Percentiles rank a stretch among this genome's conserved stretches.
Conservation (phyloP, 2,113 vertebrate genomes). For the Petrocephalus zakoni region DNA sequence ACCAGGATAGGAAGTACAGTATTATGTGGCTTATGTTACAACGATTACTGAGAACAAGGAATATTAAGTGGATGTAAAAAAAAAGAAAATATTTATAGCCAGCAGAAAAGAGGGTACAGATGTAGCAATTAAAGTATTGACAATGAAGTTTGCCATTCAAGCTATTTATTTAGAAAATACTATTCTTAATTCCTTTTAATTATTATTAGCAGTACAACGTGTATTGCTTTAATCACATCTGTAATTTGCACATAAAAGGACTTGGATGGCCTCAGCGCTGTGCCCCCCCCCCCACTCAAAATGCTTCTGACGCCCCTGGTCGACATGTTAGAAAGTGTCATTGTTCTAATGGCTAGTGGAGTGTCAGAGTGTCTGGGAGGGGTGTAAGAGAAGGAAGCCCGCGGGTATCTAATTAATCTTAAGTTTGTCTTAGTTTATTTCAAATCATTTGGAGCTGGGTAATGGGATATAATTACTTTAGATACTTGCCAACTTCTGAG, state of each 20-base stretch:
- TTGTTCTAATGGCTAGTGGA: background rate
- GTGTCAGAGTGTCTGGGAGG: background rate
- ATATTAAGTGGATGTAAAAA: background rate
- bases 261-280: too few relatives aligned
- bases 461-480: conserved; percentile 9
- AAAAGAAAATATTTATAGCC: background rate
- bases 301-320: too few relatives aligned
- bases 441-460: background rate
- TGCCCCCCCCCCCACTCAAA: too few relatives aligned
- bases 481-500: conserved; percentile 12
- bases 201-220: conserved; percentile 51
- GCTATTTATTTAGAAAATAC: background rate
- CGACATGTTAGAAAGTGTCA: background rate
- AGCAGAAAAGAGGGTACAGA: background rate
- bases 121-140: background rate
- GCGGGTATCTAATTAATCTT: background rate
- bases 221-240: conserved; percentile 30
- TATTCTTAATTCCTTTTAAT: conserved; percentile 32
- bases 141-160: background rate
- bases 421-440: background rate
- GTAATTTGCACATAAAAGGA: conserved; percentile 60
- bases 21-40: background rate
- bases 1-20: background rate
- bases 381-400: too few relatives aligned
- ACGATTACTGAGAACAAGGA: background rate